phyloP scores from a whole-genome alignment of 2,113 vertebrate species.

The Paramisgurnus dabryanus region DNA sequence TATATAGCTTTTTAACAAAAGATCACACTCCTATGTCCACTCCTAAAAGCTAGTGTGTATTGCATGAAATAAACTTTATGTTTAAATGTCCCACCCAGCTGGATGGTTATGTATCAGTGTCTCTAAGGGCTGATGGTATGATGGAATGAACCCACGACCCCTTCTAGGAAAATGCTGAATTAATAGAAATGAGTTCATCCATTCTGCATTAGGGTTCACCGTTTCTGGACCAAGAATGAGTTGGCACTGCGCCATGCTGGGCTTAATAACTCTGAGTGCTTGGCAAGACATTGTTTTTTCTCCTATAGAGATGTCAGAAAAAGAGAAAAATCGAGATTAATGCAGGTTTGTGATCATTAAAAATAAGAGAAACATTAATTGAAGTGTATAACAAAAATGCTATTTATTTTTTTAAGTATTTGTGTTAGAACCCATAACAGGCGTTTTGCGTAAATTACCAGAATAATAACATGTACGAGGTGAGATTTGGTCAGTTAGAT shows the following conservation, averaged over 20 bases:
- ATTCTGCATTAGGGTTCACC: conserved; percentile 10
- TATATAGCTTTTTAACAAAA: not conserved
- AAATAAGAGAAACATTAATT: not conserved
- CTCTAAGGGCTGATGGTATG: not conserved
- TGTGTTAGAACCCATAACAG: too few species aligned
- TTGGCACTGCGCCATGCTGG: not conserved
- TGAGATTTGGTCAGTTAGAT: not conserved
- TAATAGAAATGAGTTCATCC: conserved; percentile 9
- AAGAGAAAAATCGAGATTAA: not conserved
- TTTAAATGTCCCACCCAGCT: conserved; percentile 7
- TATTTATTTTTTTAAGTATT: too few species aligned
- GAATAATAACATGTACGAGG: too few species aligned
- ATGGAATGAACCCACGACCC: not conserved
- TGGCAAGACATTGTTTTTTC: not conserved
- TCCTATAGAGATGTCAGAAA: not conserved
- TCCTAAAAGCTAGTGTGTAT: not conserved
- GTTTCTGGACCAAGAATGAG: not conserved
- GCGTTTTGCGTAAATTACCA: too few species aligned
- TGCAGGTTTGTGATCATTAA: not conserved
- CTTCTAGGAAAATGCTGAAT: not conserved
- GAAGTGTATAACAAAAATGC: too few species aligned
- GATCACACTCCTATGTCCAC: not conserved
- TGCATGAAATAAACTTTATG: not conserved
- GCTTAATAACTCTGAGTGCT: conserved; percentile 22
- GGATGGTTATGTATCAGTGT: not conserved